phyloP scores from a whole-genome alignment of 2,888 invertebrate genomes.

The Yponomeuta plumbellus region DNA sequence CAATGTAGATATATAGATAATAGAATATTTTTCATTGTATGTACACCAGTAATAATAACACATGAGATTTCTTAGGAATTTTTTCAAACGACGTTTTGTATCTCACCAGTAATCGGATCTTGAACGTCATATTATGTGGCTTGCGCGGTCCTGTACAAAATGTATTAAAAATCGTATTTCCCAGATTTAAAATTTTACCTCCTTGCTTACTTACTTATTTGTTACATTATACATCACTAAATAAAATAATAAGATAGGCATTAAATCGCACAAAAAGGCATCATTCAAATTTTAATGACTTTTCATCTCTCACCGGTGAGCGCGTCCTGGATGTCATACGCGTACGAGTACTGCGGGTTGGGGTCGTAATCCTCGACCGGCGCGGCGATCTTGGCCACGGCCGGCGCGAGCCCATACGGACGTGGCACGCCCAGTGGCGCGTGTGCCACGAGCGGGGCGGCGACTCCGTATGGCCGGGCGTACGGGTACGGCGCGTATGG shows the following conservation, averaged over 20 bases:
- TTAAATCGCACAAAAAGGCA: no score
- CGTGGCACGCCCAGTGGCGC: conserved; percentile 48
- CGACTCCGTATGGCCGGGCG: conserved; percentile 39
- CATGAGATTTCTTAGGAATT: no score
- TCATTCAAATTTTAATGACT: background rate
- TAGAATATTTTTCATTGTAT: no score
- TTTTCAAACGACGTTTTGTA: conserved; percentile 42
- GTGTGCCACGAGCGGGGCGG: conserved; percentile 27
- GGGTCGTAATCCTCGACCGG: conserved; percentile 77
- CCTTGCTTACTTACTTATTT: no score
- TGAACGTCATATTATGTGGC: conserved; percentile 79
- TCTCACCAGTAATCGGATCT: conserved; percentile 79
- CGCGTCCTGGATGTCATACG: conserved; percentile 81
- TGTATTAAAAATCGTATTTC: no score
- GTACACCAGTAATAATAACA: no score
- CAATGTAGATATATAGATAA: no score
- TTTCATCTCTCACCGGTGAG: conserved; percentile 78
- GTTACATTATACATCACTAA: no score
- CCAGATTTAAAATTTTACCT: no score
- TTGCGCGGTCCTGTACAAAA: conserved; percentile 25
- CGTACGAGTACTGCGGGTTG: conserved; percentile 81
- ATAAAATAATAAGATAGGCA: no score
- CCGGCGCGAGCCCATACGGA: conserved; percentile 27
- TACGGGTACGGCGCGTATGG: conserved; percentile 32
- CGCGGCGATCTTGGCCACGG: conserved; percentile 47